Evolutionary conservation across 1,140 invertebrate species (phyloP).

Genomic region (Leptopilina boulardi): DNA sequence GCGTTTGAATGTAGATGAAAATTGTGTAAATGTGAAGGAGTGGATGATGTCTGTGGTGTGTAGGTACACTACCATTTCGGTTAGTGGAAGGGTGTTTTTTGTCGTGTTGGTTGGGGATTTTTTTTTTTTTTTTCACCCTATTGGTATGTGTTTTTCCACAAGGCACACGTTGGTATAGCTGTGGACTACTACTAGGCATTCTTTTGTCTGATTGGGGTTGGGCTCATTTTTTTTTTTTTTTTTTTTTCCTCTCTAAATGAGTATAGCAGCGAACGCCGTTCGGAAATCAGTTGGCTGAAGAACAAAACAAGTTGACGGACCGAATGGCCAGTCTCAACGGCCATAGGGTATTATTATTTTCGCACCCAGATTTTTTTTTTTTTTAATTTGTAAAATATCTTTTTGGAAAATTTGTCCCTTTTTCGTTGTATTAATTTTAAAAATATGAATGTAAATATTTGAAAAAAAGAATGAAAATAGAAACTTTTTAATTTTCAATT

Average conservation of each 20-base stretch:
- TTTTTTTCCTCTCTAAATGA: constrained; percentile 52
- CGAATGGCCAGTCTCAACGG: neutral
- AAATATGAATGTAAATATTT: neutral
- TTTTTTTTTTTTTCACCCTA: neutral
- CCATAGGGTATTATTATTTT: constrained; percentile 27
- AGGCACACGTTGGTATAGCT: neutral
- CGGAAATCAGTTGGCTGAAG: constrained; percentile 48
- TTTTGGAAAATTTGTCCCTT: neutral
- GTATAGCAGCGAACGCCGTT: constrained; percentile 43
- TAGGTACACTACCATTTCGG: neutral
- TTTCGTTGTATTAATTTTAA: neutral
- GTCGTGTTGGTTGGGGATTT: neutral
- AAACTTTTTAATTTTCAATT: neutral
- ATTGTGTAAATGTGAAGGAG: neutral
- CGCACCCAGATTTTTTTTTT: neutral
- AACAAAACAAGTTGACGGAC: constrained; percentile 24
- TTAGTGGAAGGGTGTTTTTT: neutral
- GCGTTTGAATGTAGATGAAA: constrained; percentile 10
- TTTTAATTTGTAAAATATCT: neutral
- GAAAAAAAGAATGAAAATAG: neutral
- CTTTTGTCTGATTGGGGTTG: constrained; percentile 30
- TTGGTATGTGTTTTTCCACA: neutral
- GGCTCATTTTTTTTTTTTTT: neutral
- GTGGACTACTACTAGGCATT: constrained; percentile 7
- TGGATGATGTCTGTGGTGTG: neutral